Percentiles rank a stretch among this genome's conserved stretches.
Conservation (phyloP, 2,888 invertebrate species). For the Branchipolynoe longqiensis region DNA sequence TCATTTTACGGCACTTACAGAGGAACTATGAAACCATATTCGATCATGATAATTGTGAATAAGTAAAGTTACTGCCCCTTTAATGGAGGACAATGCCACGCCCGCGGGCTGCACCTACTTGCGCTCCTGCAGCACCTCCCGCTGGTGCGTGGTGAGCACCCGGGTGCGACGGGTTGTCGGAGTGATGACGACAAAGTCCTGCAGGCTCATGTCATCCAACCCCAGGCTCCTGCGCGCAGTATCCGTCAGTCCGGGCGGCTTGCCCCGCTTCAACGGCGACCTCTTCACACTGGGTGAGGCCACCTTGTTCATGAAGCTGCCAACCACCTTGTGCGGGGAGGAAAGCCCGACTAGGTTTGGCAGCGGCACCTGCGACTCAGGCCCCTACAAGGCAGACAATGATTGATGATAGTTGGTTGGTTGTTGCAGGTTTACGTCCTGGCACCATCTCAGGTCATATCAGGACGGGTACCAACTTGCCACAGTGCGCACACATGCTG, state of each 20-base stretch:
- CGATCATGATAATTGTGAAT: no score
- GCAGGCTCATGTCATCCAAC: constrained; percentile 45
- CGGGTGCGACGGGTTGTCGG: constrained; percentile 71
- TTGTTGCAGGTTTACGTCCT: no score
- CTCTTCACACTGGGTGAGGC: constrained; percentile 59
- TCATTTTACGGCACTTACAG: no score
- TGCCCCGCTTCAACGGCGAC: constrained; percentile 59
- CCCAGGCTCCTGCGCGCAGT: constrained; percentile 31
- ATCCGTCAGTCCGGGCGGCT: constrained; percentile 14
- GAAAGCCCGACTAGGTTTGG: constrained; percentile 74
- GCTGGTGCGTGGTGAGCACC: constrained; percentile 79
- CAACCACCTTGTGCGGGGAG: constrained; percentile 76
- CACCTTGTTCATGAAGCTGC: constrained; percentile 77
- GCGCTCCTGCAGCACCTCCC: constrained; percentile 77
- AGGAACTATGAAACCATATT: no score
- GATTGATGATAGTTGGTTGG: no score
- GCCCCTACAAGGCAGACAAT: constrained; percentile 11
- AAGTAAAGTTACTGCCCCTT: no score
- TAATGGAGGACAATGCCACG: no score
- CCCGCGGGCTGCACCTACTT: no score
- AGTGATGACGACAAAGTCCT: constrained; percentile 66
- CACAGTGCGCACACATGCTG: no score
- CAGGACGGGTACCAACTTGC: no score
- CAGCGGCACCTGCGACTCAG: constrained; percentile 73
- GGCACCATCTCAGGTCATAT: no score